Evolutionary conservation across 2,113 vertebrate genomes (phyloP), one percentile per base, ranked within the genome.

Genomic region (Urocolius indicus): DNA sequence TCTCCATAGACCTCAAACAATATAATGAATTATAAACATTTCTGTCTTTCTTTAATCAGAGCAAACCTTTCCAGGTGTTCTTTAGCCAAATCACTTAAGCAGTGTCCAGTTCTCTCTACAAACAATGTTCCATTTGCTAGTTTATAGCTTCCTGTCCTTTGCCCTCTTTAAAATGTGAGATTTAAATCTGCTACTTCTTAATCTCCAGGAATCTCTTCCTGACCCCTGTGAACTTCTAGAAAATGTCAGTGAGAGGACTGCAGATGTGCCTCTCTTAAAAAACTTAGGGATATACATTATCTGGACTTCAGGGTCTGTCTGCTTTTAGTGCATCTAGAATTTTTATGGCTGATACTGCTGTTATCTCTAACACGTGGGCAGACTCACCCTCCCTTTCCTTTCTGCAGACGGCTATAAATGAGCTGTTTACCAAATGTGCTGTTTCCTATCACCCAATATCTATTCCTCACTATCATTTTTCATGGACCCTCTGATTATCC

Each of bases 41-140:
- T 81, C 61, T 68, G 45, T 11, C 27, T 87, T 79, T 82, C 62
- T 27, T 82, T 87, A 61, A 84, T 66, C 59, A 72, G 34, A 68
- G 15, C 38, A 69, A 95, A 92, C 49, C 9, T 77, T 81, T 90
- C 94, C 96, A 96, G 88, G 90, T 97, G 81, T 94, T 90, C 75
- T 84, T 82, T 51, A 90, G 75, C 89, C 58, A 86, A 74, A 92
- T 78, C 90, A 94, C 90, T 95, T 90, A 61, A 94, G 91, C n/a
- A 74, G 38, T 59, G 74, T 79, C 69, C 69, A 95, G n/a, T 46
- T 94, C 91, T 89, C 65, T 95, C 86, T 86, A 90, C 62, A 96
- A 96, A 94, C 92, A 95, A 72, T 58, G 66, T 88, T 95, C 95
- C 84, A 91, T 96, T 96, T 96, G 78, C 75, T 94, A 41, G 81